phyloP scores from a whole-genome alignment of 2,797 vertebrate genomes.

The Cyprinodon diabolis region DNA sequence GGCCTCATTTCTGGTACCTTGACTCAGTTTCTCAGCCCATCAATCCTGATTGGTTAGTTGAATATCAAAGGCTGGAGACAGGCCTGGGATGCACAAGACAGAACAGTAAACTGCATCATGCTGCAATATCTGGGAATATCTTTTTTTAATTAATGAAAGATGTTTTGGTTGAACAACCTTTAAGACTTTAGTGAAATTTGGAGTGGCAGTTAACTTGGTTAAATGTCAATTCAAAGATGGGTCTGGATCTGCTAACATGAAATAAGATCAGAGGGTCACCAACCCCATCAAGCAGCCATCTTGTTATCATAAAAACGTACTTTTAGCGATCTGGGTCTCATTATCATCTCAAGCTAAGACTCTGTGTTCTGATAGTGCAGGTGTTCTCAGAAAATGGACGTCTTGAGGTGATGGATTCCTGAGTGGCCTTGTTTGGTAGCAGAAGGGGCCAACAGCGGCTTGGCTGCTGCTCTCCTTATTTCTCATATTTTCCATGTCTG shows the following conservation, averaged over 20 bases:
- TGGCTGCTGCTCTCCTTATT: slow-evolving; percentile 60
- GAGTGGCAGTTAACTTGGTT: too few species aligned
- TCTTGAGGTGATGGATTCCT: slow-evolving; percentile 59
- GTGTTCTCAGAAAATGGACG: slow-evolving; percentile 56
- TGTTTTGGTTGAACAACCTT: too few species aligned
- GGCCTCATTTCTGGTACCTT: not conserved
- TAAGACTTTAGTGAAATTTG: too few species aligned
- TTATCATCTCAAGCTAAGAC: slow-evolving; percentile 28
- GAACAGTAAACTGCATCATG: too few species aligned
- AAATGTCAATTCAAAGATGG: not conserved
- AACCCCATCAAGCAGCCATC: slow-evolving; percentile 22
- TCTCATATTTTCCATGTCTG: slow-evolving; percentile 77
- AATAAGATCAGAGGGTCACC: not conserved
- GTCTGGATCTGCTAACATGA: not conserved
- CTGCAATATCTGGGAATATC: too few species aligned
- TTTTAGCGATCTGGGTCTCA: slow-evolving; percentile 24
- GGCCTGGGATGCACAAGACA: too few species aligned
- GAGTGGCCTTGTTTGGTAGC: slow-evolving; percentile 70
- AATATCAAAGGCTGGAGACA: not conserved
- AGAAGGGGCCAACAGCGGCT: slow-evolving; percentile 50
- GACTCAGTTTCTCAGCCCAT: not conserved
- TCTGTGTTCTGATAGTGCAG: slow-evolving; percentile 31
- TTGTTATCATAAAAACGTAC: slow-evolving; percentile 39
- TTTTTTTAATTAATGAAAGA: too few species aligned
- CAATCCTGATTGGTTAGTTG: not conserved